Percentiles rank a stretch among this genome's conserved stretches.
Evolutionary conservation across 2,888 invertebrate species (phyloP).

Genomic region (Himalopsyche kuldschensis): DNA sequence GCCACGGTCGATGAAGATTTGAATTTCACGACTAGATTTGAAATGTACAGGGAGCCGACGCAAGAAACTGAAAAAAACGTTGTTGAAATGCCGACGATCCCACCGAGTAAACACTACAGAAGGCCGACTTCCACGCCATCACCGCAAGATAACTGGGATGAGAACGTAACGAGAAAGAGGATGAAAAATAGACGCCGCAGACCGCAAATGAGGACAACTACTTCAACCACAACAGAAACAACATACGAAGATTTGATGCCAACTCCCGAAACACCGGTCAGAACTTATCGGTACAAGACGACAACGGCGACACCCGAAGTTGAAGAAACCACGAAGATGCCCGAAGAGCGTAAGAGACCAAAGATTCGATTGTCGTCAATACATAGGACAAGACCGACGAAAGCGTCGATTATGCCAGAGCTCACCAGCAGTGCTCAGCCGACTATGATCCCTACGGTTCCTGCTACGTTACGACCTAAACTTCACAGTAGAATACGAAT

Average conservation of each 20-base stretch:
- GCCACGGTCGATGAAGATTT: constrained; percentile 22
- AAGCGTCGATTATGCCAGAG: constrained; percentile 53
- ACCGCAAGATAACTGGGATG: constrained; percentile 43
- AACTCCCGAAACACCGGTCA: constrained; percentile 12
- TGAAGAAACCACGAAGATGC: constrained; percentile 48
- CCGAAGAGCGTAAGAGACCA: constrained; percentile 44
- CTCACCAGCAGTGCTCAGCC: constrained; percentile 56
- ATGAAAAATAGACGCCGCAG: constrained; percentile 56
- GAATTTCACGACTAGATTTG: constrained; percentile 33
- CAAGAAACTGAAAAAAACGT: constrained; percentile 45
- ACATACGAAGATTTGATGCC: constrained; percentile 33
- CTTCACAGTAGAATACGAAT: constrained; percentile 42
- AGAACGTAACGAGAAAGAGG: constrained; percentile 52
- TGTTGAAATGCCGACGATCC: constrained; percentile 53
- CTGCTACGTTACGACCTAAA: constrained; percentile 51
- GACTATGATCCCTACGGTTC: constrained; percentile 53
- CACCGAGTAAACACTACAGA: constrained; percentile 56
- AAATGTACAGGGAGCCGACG: constrained; percentile 37
- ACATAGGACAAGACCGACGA: constrained; percentile 49
- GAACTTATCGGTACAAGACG: constrained; percentile 23
- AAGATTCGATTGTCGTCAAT: constrained; percentile 48
- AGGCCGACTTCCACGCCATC: constrained; percentile 47
- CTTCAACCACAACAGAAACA: constrained; percentile 43
- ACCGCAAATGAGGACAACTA: constrained; percentile 45
- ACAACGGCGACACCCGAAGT: constrained; percentile 45